Evolutionary conservation across 2,888 invertebrate species (phyloP), one percentile per base, ranked within the genome.

Genomic region (Sesia bembeciformis): DNA sequence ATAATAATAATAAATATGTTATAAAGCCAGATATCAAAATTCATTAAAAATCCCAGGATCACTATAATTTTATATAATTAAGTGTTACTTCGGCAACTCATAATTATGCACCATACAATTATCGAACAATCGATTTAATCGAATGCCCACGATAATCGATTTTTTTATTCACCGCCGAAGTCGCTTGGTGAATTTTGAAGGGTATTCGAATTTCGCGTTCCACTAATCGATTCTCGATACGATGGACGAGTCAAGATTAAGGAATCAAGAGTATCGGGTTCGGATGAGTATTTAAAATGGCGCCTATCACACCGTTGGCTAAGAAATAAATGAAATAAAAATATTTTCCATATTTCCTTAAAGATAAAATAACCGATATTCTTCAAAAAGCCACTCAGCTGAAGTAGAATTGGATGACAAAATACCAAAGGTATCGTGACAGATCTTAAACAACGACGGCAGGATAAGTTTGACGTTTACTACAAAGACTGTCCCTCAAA

Each of bases 241-340:
- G 63, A 74, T 76, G 68, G 63, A 57, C 60, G 64, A 56, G 65
- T 70, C 66, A 67, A 70, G 77, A 75, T 77, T 74, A 73, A 64
- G 58, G 64, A 68, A 70, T 74, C 63, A 67, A 43, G 58, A 60
- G 63, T 68, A 63, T 71, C 65, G 66, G 58, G 65, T 64, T 62
- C 58, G 62, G 61, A 46, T 46, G 43, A 39, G 5, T 57, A 54
- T 63, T 61, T 58, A 59, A 55, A 55, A 50, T 55, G 54, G n/a
- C 50, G 54, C 5, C 5, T 60, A 42, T 71, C 59, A 70, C 69
- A 73, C 73, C 60, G 70, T 53, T 23, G 1, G 23, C 23, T 23
- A 23, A 23, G 23, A 23, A 23, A 23, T 23, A 23, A 23, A 23
- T 23, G 23, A 23, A 23, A 23, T 23, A 23, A 23, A 23, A 23